These are phyloP conservation scores for Hanleya hanleyi DNA, from an alignment of 2,888 invertebrate species.

Conservation along the genomic window DNA sequence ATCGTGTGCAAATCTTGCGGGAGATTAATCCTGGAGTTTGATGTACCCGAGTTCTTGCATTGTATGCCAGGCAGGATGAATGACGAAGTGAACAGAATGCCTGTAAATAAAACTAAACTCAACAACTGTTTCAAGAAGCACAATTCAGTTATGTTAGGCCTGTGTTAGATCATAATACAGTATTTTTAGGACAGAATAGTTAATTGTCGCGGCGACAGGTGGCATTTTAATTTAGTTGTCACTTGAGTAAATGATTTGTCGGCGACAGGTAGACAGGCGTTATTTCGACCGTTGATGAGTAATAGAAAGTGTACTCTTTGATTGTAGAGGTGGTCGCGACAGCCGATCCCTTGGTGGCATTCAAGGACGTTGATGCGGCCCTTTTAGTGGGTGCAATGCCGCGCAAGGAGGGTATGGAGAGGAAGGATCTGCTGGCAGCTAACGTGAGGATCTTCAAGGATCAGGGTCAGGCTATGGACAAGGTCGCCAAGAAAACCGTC, in stretches of 20 bases:
- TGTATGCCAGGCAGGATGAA: too few relatives aligned
- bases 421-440: constrained; percentile 96
- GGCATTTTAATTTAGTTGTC: too few relatives aligned
- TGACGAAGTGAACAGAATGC: too few relatives aligned
- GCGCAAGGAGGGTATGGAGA: constrained; percentile 97
- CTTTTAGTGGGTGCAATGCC: constrained; percentile 99
- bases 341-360: constrained; percentile 91
- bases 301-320: too few relatives aligned
- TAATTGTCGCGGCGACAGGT: too few relatives aligned
- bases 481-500: constrained; percentile 91
- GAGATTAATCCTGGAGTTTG: too few relatives aligned
- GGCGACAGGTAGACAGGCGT: too few relatives aligned
- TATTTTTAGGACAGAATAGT: not conserved
- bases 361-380: constrained; percentile 95
- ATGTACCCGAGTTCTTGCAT: too few relatives aligned
- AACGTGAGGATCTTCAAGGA: constrained; percentile 99
- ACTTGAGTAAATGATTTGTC: not conserved
- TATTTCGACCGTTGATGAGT: too few relatives aligned
- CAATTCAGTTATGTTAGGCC: too few relatives aligned
- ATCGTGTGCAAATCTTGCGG: too few relatives aligned
- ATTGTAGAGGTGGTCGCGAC: constrained; percentile 85
- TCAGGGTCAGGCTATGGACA: constrained; percentile 94
- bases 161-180: not conserved
- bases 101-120: not conserved
- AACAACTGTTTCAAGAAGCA: too few relatives aligned